Base-by-base conservation (phyloP, 1,140 invertebrate genomes). In the Calliphora vicina region DNA sequence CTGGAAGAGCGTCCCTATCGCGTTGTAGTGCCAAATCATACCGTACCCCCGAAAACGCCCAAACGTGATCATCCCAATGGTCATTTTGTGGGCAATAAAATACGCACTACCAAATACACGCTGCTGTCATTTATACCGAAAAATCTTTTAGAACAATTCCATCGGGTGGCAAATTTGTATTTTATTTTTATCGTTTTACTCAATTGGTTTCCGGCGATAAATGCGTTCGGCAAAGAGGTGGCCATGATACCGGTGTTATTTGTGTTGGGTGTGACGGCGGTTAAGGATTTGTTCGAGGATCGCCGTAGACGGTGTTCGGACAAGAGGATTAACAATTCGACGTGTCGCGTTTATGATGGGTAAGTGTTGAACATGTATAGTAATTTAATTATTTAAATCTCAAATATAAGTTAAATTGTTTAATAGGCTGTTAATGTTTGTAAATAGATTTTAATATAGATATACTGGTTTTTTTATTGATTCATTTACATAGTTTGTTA, bases 201-300 rank as follows among this genome's bases (percentile, higher is more conserved):
- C 71, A 99, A 99, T 91, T 99, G 97, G 96, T 94, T 99, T 86
- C 97, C 97, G 8, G 93, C 94, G 15, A 96, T 98, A 45, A 97
- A 97, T 91, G 98, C 98, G 0, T 99, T 99, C 92, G 97, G 97
- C 83, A 99, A 98, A 91, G 98, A 99, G 92, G 94, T 99, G 83
- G 96, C 98, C 0, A 97, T 99, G 95, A 94, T 99, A 85, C 97
- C 97, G 1, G 96, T 98, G 80, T 91, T 97, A 86, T 98, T 99
- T 93, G 98, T 99, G 85, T 93, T 99, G 6, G 95, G 95, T 83
- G 97, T 99, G n/a, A 99, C 98, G 0, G 97, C 97, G 1, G 93
- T 99, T 45, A 99, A 99, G 92, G 98, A 99, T 92, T 93, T 97
- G 80, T 99, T 97, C 91, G 98, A 99, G 92, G 98, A 99, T 92